Evolutionary conservation across 1,140 invertebrate species (phyloP), one percentile per base, ranked within the genome.

Genomic region (Bombus waltoni): DNA sequence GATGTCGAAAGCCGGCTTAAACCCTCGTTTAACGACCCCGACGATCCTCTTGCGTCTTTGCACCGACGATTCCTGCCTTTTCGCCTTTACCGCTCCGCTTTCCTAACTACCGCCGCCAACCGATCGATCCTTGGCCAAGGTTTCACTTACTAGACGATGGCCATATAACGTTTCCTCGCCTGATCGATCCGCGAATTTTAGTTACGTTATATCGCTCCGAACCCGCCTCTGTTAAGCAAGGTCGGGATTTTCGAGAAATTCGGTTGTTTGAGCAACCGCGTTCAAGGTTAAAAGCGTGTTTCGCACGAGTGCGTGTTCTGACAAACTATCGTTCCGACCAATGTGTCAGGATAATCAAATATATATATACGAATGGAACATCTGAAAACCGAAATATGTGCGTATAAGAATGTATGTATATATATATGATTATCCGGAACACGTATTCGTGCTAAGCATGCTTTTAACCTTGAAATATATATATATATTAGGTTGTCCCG

Each of bases 1-100:
- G 42, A 76, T 77, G 40, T 72, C 71, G 62, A 77, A 79, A 87
- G 62, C 73, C 71, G 65, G 38, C 32, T 32, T 18, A 59, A 18
- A 11, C 35, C 35, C 8, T n/a, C 86, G 91, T 90, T 72, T 88
- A 86, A 88, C 80, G 89, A 91, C 88, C 89, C 79, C 42, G 11
- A 1, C 10, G 32, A 11, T 62, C 10, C 40, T 28, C 25, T 25
- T 15, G 13, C 13, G 62, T 35, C 38, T 40, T 28, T 22, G 2
- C n/a, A 4, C n/a, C 15, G 6, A 22, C 47, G 47, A 53, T 53
- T 53, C 18, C 0, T 53, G 47, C 18, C 18, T 53, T 53, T 53
- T 53, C 47, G 18, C 47, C 44, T 47, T 18, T 18, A 35, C n/a
- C 72, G n/a, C 3, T 11, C 8, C n/a, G 13, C 6, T 77, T 62